Percentiles rank a stretch among this genome's conserved stretches.
Evolutionary conservation across 2,797 vertebrate species (phyloP).

Genomic region (Sitta carolinensis): DNA sequence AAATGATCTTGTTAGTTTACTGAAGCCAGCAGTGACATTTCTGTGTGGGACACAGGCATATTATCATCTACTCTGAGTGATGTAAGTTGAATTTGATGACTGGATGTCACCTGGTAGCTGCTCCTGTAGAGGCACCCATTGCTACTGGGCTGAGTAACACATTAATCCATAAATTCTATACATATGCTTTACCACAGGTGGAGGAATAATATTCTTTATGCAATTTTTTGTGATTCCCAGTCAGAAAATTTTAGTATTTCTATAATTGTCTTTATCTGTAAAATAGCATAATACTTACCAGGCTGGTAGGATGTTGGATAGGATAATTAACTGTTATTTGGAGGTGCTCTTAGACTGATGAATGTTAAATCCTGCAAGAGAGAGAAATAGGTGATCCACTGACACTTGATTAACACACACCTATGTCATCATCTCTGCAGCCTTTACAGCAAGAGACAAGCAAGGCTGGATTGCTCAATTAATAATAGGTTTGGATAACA

Average conservation of each 20-base stretch:
- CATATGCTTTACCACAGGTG: neutral
- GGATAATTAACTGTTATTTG: neutral
- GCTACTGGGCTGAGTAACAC: neutral
- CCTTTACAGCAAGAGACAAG: neutral
- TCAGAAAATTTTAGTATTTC: neutral
- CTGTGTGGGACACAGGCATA: neutral
- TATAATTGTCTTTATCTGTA: neutral
- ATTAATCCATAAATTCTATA: neutral
- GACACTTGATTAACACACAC: neutral
- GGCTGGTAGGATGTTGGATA: neutral
- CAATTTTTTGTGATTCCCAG: neutral
- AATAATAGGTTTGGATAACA: neutral
- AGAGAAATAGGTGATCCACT: neutral
- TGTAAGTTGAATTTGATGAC: neutral
- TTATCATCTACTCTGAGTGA: neutral
- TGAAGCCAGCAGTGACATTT: neutral
- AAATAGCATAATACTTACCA: neutral
- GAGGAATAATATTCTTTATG: neutral
- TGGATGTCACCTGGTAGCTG: neutral
- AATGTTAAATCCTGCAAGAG: neutral
- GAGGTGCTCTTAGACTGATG: neutral
- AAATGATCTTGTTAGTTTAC: neutral
- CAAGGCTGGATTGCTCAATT: neutral
- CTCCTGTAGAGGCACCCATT: neutral
- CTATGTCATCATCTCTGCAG: neutral